A percentile compares a stretch with the other conserved stretches of the same genome.
These are phyloP conservation scores for Drosophila persimilis DNA, from an alignment of 1,140 invertebrate species.

Conservation along the genomic window DNA sequence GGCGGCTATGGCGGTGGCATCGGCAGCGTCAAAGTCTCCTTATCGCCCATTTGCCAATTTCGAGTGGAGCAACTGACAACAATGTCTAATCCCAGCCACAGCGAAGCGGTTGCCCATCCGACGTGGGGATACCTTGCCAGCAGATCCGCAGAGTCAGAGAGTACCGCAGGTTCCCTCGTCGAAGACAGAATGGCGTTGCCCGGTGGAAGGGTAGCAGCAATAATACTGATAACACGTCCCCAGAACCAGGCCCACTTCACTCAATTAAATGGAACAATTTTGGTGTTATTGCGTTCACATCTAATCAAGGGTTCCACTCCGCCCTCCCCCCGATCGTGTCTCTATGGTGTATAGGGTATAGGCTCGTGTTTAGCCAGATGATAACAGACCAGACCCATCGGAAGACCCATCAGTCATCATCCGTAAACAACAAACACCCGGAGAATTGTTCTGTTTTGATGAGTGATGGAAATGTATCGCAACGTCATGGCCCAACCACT, in stretches of 20 bases:
- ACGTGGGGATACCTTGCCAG: not conserved
- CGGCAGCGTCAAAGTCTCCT: constrained; percentile 14
- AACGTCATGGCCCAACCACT: constrained; percentile 4
- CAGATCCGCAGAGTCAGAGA: no score
- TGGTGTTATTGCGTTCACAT: constrained; percentile 42
- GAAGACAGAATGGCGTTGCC: not conserved
- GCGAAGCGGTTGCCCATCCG: not conserved
- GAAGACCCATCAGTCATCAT: not conserved
- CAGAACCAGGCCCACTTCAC: constrained; percentile 44
- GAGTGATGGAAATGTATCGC: not conserved
- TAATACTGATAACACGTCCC: constrained; percentile 25
- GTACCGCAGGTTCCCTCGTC: not conserved
- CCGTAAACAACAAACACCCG: constrained; percentile 9
- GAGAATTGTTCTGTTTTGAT: constrained; percentile 8
- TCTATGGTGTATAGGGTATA: not conserved
- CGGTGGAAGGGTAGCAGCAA: constrained; percentile 17
- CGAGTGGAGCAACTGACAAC: constrained; percentile 53
- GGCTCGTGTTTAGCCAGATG: constrained; percentile 13
- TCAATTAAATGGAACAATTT: constrained; percentile 77
- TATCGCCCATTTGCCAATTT: constrained; percentile 72
- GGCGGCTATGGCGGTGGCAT: not conserved
- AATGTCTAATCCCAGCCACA: constrained; percentile 3
- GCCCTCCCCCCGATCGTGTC: not conserved
- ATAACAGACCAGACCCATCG: constrained; percentile 20
- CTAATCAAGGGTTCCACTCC: constrained; percentile 33